A percentile compares a stretch with the other conserved stretches of the same genome.
phyloP scores from a whole-genome alignment of 2,797 vertebrate genomes.

The Falco rusticolus region DNA sequence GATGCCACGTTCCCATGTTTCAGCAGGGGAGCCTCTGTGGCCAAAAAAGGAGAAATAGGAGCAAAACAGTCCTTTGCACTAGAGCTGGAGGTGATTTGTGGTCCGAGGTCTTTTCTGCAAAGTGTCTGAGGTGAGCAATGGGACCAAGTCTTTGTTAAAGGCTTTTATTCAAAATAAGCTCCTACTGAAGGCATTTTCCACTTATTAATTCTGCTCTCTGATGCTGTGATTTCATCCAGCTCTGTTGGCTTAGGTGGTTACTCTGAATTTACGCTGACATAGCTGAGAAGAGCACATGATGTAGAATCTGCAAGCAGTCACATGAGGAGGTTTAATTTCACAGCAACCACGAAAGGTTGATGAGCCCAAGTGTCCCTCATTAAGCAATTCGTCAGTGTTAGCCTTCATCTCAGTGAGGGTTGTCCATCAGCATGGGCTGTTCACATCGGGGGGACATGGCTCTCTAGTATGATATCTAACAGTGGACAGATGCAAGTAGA shows the following conservation, averaged over 20 bases:
- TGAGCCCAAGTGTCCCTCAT: neutral
- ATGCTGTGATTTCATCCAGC: neutral
- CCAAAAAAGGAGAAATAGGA: neutral
- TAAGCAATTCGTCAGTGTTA: neutral
- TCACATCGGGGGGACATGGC: neutral
- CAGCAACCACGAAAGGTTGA: neutral
- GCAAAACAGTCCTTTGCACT: neutral
- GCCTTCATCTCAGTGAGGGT: neutral
- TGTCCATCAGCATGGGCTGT: neutral
- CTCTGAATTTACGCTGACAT: neutral
- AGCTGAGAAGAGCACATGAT: neutral
- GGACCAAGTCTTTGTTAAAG: neutral
- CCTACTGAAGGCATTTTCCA: neutral
- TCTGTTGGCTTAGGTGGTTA: neutral
- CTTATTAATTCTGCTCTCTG: neutral
- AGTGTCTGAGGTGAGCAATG: neutral
- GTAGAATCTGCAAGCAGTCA: neutral
- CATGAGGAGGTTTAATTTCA: neutral
- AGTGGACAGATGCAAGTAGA: neutral
- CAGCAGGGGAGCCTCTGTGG: neutral
- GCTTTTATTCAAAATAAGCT: neutral
- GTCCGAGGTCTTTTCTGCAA: neutral
- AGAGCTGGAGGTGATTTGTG: neutral
- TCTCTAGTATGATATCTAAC: neutral
- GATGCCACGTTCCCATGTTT: neutral